Conservation (phyloP, 2,797 vertebrate genomes). For the Anomalospiza imberbis region DNA sequence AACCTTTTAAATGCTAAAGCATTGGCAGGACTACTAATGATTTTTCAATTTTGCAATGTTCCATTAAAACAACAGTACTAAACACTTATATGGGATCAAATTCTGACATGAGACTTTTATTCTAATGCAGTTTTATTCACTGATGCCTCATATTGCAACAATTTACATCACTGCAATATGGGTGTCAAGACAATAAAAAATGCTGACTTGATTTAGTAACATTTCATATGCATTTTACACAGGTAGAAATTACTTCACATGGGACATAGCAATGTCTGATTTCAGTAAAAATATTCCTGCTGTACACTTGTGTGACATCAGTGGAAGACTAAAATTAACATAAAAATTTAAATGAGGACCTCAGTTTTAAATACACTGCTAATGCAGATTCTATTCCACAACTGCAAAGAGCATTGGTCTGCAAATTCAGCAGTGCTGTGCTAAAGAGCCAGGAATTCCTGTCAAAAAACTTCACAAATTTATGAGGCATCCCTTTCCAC, state of each 20-base stretch:
- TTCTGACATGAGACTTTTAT: constrained; percentile 19
- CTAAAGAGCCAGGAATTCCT: not conserved
- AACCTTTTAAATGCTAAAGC: constrained; percentile 37
- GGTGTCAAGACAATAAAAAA: not conserved
- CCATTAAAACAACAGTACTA: constrained; percentile 26
- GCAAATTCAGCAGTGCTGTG: not conserved
- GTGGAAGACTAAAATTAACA: constrained; percentile 1
- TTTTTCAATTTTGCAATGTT: constrained; percentile 43
- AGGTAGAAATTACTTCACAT: constrained; percentile 9
- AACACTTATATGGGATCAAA: not conserved
- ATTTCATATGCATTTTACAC: not conserved
- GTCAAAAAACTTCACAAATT: not conserved
- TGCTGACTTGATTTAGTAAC: not conserved
- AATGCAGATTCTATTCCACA: not conserved
- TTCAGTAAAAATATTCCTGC: not conserved
- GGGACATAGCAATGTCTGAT: not conserved
- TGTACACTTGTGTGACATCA: not conserved
- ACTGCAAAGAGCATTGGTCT: not conserved
- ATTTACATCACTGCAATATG: not conserved
- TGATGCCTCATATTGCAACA: not conserved
- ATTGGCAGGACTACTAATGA: constrained; percentile 40
- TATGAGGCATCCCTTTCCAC: not conserved
- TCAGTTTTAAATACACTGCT: not conserved
- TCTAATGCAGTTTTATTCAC: constrained; percentile 17
- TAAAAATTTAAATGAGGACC: not conserved